Percentiles rank a stretch among this genome's conserved stretches.
Conservation (phyloP, 2,113 vertebrate species). For the Camelus bactrianus region DNA sequence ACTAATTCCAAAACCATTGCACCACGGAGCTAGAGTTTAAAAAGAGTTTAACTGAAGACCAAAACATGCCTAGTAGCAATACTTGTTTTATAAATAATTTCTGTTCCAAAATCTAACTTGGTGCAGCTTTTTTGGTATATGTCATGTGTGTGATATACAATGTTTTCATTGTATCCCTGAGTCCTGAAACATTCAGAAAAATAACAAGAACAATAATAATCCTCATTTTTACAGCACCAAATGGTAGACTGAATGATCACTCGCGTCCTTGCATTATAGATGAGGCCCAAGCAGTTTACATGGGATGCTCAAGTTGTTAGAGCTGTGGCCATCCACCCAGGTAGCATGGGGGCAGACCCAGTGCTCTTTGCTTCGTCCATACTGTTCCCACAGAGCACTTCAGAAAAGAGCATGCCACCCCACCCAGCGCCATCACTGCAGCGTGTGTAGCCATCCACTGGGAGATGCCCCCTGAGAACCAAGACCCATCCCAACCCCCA, state of each 20-base stretch:
- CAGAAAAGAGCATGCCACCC: not conserved
- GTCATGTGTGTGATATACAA: not conserved
- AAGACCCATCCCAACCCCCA: not conserved
- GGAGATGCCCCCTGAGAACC: not conserved
- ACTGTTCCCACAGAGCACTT: not conserved
- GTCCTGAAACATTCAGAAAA: not conserved
- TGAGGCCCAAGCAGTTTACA: not conserved
- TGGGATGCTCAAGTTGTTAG: not conserved
- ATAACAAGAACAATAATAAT: not conserved
- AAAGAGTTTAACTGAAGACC: slow-evolving; percentile 71
- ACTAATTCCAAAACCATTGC: slow-evolving; percentile 67
- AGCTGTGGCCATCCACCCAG: not conserved
- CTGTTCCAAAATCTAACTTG: slow-evolving; percentile 57
- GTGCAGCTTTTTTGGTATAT: not conserved
- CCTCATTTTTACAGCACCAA: not conserved
- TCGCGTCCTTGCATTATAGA: not conserved
- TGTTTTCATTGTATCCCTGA: not conserved
- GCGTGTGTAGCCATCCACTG: not conserved
- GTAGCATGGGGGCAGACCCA: not conserved
- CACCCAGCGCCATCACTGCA: rapidly evolving
- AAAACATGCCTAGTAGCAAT: slow-evolving; percentile 67
- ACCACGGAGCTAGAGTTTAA: slow-evolving; percentile 62
- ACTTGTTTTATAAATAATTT: slow-evolving; percentile 70
- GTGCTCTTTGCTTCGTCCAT: not conserved
- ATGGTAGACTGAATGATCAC: not conserved